Conservation (phyloP, 2,797 vertebrate genomes). For the Catamblyrhynchus diadema region DNA sequence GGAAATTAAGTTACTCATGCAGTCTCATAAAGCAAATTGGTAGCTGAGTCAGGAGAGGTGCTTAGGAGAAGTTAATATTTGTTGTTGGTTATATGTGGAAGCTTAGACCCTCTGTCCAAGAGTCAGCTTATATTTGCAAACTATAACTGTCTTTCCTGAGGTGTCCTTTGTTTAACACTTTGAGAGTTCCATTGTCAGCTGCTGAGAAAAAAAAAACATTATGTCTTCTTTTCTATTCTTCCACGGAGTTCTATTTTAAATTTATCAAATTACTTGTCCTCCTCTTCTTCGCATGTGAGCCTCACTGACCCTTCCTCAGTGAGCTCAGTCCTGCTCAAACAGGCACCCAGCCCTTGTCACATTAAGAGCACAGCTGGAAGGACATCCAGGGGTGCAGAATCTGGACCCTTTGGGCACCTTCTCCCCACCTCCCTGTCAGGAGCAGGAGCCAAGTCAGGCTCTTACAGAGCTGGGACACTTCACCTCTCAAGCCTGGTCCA, state of each 20-base stretch:
- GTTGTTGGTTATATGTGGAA: background rate
- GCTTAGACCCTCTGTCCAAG: background rate
- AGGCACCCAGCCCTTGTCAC: background rate
- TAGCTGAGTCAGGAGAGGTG: background rate
- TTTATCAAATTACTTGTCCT: background rate
- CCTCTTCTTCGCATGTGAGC: background rate
- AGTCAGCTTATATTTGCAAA: background rate
- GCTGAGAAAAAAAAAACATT: background rate
- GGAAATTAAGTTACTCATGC: background rate
- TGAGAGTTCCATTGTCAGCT: background rate
- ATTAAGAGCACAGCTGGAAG: background rate
- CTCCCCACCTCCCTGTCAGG: fast-evolving
- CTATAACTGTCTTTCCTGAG: background rate
- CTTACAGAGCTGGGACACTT: background rate
- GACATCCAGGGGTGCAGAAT: background rate
- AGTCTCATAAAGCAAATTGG: background rate
- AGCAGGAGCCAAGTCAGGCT: background rate
- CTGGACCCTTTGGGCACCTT: background rate
- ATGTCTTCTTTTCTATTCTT: background rate
- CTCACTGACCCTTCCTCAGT: background rate
- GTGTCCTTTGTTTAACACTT: background rate
- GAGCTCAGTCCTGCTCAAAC: background rate
- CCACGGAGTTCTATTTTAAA: background rate
- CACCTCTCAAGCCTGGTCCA: background rate
- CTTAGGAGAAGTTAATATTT: background rate